Percentiles rank a stretch among this genome's conserved stretches.
Evolutionary conservation across 2,113 vertebrate species (phyloP).

Genomic region (Sisor rabdophorus): DNA sequence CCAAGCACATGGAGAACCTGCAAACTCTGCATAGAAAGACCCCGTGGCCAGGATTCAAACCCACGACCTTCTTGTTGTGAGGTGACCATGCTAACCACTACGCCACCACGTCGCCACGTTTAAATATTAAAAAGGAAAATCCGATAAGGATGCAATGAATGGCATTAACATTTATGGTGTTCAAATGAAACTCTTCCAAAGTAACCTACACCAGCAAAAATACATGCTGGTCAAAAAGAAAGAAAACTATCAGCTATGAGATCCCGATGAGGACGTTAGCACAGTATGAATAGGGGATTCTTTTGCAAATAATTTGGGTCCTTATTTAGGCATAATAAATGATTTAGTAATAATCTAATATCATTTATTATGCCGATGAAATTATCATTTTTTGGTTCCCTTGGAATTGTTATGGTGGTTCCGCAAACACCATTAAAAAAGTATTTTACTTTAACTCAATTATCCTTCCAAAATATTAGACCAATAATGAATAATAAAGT

Average conservation of each 20-base stretch:
- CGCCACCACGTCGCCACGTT: no score
- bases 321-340: not conserved
- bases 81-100: no score
- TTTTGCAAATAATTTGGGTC: not conserved
- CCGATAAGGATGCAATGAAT: not conserved
- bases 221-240: not conserved
- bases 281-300: not conserved
- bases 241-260: not conserved
- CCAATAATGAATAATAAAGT: not conserved
- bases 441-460: not conserved
- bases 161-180: not conserved
- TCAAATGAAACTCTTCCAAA: not conserved
- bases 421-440: not conserved
- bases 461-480: not conserved
- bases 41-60: no score
- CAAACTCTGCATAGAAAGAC: no score
- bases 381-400: not conserved
- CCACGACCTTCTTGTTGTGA: no score
- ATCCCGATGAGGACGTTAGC: not conserved
- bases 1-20: no score
- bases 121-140: not conserved
- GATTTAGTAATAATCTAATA: not conserved
- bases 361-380: not conserved
- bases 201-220: not conserved
- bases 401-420: not conserved